phyloP scores from a whole-genome alignment of 2,888 invertebrate species.

The Lymantria monacha region DNA sequence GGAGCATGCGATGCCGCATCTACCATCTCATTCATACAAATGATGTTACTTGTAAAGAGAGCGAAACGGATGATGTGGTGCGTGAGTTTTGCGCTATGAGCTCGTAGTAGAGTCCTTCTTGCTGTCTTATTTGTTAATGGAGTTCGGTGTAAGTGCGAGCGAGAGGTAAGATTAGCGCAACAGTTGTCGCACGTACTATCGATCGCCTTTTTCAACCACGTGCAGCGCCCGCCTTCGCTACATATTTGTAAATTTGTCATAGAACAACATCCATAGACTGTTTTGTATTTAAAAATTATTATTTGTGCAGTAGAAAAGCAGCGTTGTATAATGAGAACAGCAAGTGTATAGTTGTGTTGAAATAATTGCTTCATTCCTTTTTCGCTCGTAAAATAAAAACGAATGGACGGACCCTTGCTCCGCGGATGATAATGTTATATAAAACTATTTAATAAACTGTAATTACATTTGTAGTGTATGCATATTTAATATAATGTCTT shows the following conservation, averaged over 20 bases:
- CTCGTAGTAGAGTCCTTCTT: slow-evolving; percentile 57
- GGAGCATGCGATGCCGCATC: slow-evolving; percentile 76
- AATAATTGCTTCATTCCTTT: slow-evolving; percentile 57
- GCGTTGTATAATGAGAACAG: slow-evolving; percentile 27
- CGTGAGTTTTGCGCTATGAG: slow-evolving; percentile 72
- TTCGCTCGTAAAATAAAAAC: slow-evolving; percentile 50
- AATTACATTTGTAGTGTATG: no score
- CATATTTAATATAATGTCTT: no score
- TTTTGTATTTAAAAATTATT: slow-evolving; percentile 7
- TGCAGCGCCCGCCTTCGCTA: slow-evolving; percentile 53
- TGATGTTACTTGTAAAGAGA: slow-evolving; percentile 14
- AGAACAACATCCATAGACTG: slow-evolving; percentile 33
- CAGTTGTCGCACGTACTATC: slow-evolving; percentile 76
- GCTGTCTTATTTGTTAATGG: slow-evolving; percentile 37
- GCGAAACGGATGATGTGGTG: slow-evolving; percentile 50
- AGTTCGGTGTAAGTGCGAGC: slow-evolving; percentile 26
- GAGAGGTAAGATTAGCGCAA: slow-evolving; percentile 61
- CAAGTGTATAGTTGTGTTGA: slow-evolving; percentile 19
- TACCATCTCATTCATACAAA: slow-evolving; percentile 44
- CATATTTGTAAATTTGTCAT: slow-evolving; percentile 33
- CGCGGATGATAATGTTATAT: slow-evolving; percentile 10
- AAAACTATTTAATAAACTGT: slow-evolving; percentile 10
- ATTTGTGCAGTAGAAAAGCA: slow-evolving; percentile 10
- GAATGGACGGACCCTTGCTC: slow-evolving; percentile 37
- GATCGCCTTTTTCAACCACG: slow-evolving; percentile 64